Percentiles rank a stretch among this genome's conserved stretches.
These are phyloP conservation scores for Iselma pallidipennis DNA, from an alignment of 2,888 invertebrate species.

Conservation along the genomic window DNA sequence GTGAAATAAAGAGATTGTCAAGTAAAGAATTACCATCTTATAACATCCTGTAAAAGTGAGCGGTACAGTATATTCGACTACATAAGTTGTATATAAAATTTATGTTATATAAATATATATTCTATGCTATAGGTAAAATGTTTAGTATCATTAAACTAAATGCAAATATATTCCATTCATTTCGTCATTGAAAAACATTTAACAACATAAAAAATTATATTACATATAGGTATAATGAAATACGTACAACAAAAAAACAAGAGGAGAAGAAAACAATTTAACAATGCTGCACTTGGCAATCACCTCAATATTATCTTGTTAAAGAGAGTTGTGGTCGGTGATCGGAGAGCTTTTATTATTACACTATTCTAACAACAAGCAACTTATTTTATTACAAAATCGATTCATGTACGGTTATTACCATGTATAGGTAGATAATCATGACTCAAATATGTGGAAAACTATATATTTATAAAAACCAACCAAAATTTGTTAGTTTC, in stretches of 20 bases:
- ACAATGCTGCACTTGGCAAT: slow-evolving; percentile 47
- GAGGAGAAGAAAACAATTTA: slow-evolving; percentile 36
- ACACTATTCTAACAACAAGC: not conserved
- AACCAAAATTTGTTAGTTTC: too few species aligned
- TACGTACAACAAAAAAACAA: too few species aligned
- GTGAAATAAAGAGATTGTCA: not conserved
- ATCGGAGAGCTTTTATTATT: not conserved
- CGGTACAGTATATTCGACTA: not conserved
- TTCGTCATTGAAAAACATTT: slow-evolving; percentile 42
- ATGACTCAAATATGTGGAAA: not conserved
- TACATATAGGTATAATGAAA: too few species aligned
- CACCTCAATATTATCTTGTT: slow-evolving; percentile 38
- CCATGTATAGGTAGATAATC: not conserved
- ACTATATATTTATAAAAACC: too few species aligned
- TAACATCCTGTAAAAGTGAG: not conserved
- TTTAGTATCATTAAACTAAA: too few species aligned
- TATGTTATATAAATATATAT: too few species aligned
- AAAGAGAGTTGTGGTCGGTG: not conserved
- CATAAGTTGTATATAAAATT: too few species aligned
- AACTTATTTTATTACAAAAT: not conserved
- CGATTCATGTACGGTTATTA: not conserved
- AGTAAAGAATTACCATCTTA: not conserved
- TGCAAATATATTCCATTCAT: slow-evolving; percentile 42
- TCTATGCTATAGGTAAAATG: too few species aligned
- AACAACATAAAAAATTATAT: not conserved